These are phyloP conservation scores for Menidia beryllina DNA, from an alignment of 2,113 vertebrate genomes.

Conservation along the genomic window DNA sequence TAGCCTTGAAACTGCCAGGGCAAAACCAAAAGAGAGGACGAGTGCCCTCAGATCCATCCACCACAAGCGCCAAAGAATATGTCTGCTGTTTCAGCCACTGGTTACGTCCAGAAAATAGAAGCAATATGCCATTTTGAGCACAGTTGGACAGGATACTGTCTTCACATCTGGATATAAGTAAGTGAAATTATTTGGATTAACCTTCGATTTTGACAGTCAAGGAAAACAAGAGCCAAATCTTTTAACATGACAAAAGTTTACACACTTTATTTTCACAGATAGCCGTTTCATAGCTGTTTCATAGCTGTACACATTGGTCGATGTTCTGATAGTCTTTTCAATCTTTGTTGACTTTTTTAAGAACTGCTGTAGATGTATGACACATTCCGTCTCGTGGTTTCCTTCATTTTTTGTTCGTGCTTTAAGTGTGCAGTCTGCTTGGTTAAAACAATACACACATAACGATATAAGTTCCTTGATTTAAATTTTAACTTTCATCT, in stretches of 20 bases:
- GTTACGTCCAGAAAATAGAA: no score
- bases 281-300: not conserved
- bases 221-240: no score
- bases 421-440: not conserved
- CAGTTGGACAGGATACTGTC: constrained; percentile 9
- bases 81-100: not conserved
- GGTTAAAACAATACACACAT: no score
- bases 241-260: no score
- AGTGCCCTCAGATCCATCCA: constrained; percentile 17
- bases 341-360: not conserved
- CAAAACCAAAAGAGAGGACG: constrained; percentile 35
- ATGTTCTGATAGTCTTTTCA: not conserved
- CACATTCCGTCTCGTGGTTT: not conserved
- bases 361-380: not conserved
- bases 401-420: not conserved
- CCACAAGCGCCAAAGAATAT: constrained; percentile 26
- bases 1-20: constrained; percentile 37
- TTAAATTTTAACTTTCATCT: no score
- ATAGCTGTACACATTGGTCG: not conserved
- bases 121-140: not conserved
- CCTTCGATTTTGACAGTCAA: no score
- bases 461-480: no score
- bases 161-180: no score
- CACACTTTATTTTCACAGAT: no score
- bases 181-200: no score